These are phyloP conservation scores for Eremobia ochroleuca DNA, from an alignment of 2,888 invertebrate genomes.

Conservation along the genomic window DNA sequence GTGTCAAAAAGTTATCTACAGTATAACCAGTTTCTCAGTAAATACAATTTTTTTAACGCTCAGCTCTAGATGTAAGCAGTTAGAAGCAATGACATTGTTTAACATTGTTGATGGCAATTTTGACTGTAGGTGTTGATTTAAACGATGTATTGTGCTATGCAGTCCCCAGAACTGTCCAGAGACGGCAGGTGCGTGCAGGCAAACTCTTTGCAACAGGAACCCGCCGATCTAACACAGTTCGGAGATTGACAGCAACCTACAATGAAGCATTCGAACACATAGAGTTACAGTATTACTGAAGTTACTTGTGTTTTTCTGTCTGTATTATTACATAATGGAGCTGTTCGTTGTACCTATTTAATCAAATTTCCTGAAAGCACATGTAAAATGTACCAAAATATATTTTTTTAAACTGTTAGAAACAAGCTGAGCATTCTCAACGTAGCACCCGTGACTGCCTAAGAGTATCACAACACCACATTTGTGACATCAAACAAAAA, in stretches of 20 bases:
- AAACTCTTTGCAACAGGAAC: constrained; percentile 9
- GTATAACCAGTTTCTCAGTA: not conserved
- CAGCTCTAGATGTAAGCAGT: not conserved
- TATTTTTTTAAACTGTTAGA: not conserved
- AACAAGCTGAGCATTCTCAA: constrained; percentile 2
- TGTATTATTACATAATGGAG: not conserved
- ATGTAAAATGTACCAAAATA: not conserved
- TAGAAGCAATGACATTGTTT: constrained; percentile 11
- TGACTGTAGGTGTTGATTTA: constrained; percentile 1
- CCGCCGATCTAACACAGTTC: constrained; percentile 10
- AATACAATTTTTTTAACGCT: not conserved
- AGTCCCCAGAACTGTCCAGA: constrained; percentile 11
- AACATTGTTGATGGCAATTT: constrained; percentile 2
- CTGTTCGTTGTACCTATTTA: not conserved
- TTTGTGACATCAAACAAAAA: constrained; percentile 10
- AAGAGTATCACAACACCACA: constrained; percentile 18
- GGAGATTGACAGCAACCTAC: not conserved
- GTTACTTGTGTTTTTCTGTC: not conserved
- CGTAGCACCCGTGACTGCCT: no score
- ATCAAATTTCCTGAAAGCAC: not conserved
- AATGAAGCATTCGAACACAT: constrained; percentile 6
- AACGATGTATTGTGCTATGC: constrained; percentile 15
- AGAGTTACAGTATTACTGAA: not conserved
- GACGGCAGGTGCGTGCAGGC: constrained; percentile 2
- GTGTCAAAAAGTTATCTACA: not conserved